phyloP scores from a whole-genome alignment of 2,797 vertebrate species.

The Tachyglossus aculeatus region DNA sequence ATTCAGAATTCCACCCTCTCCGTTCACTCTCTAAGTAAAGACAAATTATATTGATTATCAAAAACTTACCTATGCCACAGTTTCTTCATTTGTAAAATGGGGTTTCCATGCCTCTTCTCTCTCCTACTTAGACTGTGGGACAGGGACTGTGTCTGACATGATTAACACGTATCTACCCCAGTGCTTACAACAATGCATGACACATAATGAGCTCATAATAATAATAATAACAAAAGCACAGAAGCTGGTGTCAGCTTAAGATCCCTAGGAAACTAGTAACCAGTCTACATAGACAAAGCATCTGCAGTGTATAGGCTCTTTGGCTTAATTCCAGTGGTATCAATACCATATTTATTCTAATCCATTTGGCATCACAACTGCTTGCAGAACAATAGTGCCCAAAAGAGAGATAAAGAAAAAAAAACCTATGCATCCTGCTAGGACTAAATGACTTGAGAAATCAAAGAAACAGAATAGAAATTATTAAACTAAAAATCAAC shows the following conservation, averaged over 20 bases:
- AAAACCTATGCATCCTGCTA: conserved; percentile 17
- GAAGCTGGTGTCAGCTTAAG: background rate
- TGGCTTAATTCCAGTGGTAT: background rate
- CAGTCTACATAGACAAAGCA: background rate
- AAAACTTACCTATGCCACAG: too few species aligned
- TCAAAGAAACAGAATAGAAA: background rate
- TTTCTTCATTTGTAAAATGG: too few species aligned
- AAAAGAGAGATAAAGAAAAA: conserved; percentile 1
- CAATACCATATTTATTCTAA: background rate
- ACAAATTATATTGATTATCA: too few species aligned
- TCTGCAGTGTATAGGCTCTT: background rate
- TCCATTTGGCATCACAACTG: background rate
- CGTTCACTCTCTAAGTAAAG: too few species aligned
- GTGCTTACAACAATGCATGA: too few species aligned
- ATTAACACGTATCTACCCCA: too few species aligned
- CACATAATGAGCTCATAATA: too few species aligned
- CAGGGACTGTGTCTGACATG: too few species aligned
- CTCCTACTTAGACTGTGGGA: too few species aligned
- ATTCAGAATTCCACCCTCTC: too few species aligned
- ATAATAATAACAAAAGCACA: too few species aligned
- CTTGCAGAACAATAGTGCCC: background rate
- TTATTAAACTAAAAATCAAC: conserved; percentile 55
- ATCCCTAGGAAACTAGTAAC: background rate
- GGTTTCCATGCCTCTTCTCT: too few species aligned
- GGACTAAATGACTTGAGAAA: background rate